Base-by-base conservation (phyloP, 2,797 vertebrate species). In the Ibycter americanus region DNA sequence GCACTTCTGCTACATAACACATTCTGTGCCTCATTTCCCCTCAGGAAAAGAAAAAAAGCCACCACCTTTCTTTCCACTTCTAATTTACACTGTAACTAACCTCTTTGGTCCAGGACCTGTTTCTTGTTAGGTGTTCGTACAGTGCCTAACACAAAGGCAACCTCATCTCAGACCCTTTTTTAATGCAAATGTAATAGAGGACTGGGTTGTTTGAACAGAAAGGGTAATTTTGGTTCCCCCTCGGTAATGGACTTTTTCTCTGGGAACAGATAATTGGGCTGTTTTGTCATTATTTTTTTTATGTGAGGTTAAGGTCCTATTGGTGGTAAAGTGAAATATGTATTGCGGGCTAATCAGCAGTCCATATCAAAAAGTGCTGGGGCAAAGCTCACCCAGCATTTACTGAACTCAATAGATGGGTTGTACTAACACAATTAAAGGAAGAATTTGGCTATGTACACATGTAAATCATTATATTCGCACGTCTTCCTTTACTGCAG, bases 291-390 rank as follows among this genome's bases (percentile, higher is more conserved):
- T 94, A 93, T 44, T 93, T 91, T 87, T 90, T 93, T 84, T 71
- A 97, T 94, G 95, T 92, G 93, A 94, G 96, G 95, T 90, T 94
- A 97, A 94, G 93, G 73, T 96, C 62, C 86, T 93, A n/a, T 49
- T 84, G 86, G 86, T 46, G 54, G n/a, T 46, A 38, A 90, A 90
- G 83, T 59, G 71, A 93, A 94, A 77, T 93, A 93, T 71, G 83
- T 87, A 87, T 84, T 89, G 83, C 58, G 80, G 73, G 78, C 86
- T 96, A 97, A 96, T 96, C 94, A 97, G 86, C 89, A 86, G 82
- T 12, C 80, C 83, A 29, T 36, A 96, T 29, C 86, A 83, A 84
- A 89, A 96, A 68, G 71, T 59, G 73, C 78, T 29, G 34, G 81
- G 92, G 88, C 93, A 96, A 65, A 96, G 92, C 93, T 92, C 83